These are phyloP conservation scores for Indicator maculatus DNA, from an alignment of 2,113 vertebrate genomes.

Conservation along the genomic window DNA sequence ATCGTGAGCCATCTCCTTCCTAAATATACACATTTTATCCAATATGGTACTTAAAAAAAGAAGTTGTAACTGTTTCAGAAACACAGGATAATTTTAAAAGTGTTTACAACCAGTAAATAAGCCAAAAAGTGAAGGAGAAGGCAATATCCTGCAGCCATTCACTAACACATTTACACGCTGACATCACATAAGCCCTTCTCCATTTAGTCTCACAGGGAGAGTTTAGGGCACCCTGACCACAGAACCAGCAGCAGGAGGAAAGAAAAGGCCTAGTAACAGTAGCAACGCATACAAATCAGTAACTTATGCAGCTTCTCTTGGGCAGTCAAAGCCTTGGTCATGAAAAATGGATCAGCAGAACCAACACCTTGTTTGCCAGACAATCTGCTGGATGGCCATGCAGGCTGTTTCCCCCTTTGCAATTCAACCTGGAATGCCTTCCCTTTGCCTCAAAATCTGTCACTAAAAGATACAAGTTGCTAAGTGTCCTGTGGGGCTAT, in stretches of 20 bases:
- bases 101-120: background rate
- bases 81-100: background rate
- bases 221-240: background rate
- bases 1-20: background rate
- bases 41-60: background rate
- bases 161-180: background rate
- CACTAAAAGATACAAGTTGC: background rate
- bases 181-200: background rate
- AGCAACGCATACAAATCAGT: background rate
- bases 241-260: background rate
- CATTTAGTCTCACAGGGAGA: background rate
- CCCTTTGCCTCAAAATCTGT: background rate
- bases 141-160: background rate
- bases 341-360: background rate
- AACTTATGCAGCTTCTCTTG: background rate
- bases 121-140: background rate
- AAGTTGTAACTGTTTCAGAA: background rate
- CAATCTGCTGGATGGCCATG: background rate
- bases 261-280: background rate
- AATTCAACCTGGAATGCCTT: background rate
- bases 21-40: background rate
- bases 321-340: background rate
- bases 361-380: fast-evolving
- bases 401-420: fast-evolving
- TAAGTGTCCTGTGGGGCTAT: background rate